phyloP scores from a whole-genome alignment of 2,888 invertebrate genomes.

The Amphimallon solstitiale region DNA sequence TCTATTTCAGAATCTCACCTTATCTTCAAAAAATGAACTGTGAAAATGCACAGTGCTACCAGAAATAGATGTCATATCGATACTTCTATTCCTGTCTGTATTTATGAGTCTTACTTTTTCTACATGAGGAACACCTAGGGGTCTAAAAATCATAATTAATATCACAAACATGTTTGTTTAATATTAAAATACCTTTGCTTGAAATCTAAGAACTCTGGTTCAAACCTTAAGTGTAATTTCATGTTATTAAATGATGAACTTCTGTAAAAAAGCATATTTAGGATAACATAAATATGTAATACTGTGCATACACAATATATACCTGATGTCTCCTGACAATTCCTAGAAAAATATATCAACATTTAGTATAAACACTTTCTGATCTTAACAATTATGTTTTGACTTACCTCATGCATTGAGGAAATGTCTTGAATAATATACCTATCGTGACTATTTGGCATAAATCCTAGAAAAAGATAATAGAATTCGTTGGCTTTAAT shows the following conservation, averaged over 20 bases:
- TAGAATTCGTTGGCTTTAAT: slow-evolving; percentile 37
- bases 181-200: slow-evolving; percentile 67
- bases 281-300: background rate
- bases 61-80: slow-evolving; percentile 93
- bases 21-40: slow-evolving; percentile 96
- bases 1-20: slow-evolving; percentile 69
- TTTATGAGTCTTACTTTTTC: slow-evolving; percentile 89
- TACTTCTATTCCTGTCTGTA: slow-evolving; percentile 83
- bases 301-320: slow-evolving; percentile 38
- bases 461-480: slow-evolving; percentile 73
- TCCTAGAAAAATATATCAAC: slow-evolving; percentile 54
- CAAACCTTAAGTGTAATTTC: slow-evolving; percentile 68
- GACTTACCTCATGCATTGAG: slow-evolving; percentile 66
- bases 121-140: slow-evolving; percentile 88
- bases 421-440: slow-evolving; percentile 74
- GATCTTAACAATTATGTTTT: background rate
- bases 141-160: slow-evolving; percentile 65
- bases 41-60: slow-evolving; percentile 96
- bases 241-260: slow-evolving; percentile 52
- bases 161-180: background rate
- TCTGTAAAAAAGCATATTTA: slow-evolving; percentile 31
- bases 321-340: slow-evolving; percentile 58
- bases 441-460: slow-evolving; percentile 76
- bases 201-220: slow-evolving; percentile 76
- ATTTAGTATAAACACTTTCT: slow-evolving; percentile 3